Evolutionary conservation across 64 coral and sea anemone genomes (phyloP).

Genomic region (Montipora cactus): DNA sequence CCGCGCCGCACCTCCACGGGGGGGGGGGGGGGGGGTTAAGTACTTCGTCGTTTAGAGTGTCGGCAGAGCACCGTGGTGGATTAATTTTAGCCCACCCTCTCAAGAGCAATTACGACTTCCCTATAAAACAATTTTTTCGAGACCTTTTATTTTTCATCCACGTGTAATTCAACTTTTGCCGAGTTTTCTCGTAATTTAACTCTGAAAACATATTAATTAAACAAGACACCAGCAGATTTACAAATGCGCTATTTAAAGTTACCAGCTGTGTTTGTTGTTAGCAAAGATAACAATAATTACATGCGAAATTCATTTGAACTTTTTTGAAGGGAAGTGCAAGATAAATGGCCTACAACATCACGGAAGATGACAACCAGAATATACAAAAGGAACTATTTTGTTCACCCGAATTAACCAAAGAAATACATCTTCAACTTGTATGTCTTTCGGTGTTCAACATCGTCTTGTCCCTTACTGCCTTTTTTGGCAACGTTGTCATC

Average conservation of each 20-base stretch:
- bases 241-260: neutral
- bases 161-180: neutral
- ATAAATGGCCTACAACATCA: neutral
- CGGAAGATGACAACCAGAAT: neutral
- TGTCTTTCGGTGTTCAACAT: constrained; percentile 11
- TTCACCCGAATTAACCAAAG: neutral
- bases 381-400: neutral
- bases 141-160: neutral
- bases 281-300: neutral
- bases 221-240: too few relatives aligned
- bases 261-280: neutral
- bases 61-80: too few relatives aligned
- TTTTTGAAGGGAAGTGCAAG: neutral
- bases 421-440: neutral
- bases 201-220: too few relatives aligned
- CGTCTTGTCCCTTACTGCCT: neutral
- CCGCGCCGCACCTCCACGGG: too few relatives aligned
- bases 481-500: constrained; percentile 23
- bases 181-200: neutral
- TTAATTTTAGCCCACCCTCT: too few relatives aligned
- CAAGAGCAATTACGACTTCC: too few relatives aligned
- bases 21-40: too few relatives aligned
- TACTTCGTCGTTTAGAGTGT: too few relatives aligned
- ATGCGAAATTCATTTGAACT: neutral
- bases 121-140: too few relatives aligned